Conservation (phyloP, 2,797 vertebrate species). For the Sternarchorhynchus goeldii region DNA sequence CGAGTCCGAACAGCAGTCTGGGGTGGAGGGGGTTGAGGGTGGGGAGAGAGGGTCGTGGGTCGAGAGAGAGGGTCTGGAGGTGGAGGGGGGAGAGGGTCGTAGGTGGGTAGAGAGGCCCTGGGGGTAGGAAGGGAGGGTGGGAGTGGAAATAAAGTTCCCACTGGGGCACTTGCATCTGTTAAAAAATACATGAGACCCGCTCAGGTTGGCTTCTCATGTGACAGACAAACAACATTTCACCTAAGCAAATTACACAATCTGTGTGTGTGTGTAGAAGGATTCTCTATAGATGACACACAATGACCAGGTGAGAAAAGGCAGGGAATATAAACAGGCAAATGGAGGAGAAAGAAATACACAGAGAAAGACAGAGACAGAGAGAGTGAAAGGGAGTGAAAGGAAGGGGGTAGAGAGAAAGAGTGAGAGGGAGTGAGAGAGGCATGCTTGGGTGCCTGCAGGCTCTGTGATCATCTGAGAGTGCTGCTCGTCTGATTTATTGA, state of each 20-base stretch:
- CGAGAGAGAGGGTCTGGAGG: background rate
- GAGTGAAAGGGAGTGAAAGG: background rate
- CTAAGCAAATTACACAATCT: slow-evolving; percentile 17
- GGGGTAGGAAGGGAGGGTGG: background rate
- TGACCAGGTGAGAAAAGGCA: background rate
- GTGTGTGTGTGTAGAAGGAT: slow-evolving; percentile 5
- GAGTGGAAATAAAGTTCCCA: slow-evolving; percentile 9
- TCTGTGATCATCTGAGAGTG: slow-evolving; percentile 25
- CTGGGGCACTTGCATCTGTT: slow-evolving; percentile 29
- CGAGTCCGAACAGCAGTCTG: no score
- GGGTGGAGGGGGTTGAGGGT: no score
- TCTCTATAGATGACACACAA: background rate
- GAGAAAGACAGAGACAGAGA: background rate
- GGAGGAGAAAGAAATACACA: no score
- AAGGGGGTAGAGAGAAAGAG: background rate
- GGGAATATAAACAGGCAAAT: background rate
- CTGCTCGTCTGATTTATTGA: slow-evolving; percentile 26
- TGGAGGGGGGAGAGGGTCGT: no score
- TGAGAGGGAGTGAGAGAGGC: background rate
- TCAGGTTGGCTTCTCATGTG: slow-evolving; percentile 19
- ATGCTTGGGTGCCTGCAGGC: background rate
- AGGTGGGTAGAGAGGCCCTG: no score
- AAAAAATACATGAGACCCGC: slow-evolving; percentile 46
- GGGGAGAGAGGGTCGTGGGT: no score
- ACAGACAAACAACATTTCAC: slow-evolving; percentile 30